Percentiles rank a stretch among this genome's conserved stretches.
phyloP scores from a whole-genome alignment of 2,113 vertebrate species.

The Oriolus oriolus region DNA sequence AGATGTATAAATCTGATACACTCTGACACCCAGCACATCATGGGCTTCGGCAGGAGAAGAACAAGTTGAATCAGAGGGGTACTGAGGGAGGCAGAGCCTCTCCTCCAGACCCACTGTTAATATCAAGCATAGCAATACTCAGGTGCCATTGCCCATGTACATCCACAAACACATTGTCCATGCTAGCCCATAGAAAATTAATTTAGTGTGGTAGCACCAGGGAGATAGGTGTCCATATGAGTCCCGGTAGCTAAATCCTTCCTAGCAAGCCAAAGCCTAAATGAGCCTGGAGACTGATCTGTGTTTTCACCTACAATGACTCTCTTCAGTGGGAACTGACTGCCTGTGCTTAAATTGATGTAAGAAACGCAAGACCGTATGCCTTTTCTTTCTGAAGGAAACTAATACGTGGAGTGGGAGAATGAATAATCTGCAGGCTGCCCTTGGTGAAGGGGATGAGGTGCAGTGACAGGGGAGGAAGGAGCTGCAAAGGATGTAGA shows the following conservation, averaged over 20 bases:
- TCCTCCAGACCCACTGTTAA: neutral
- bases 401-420: neutral
- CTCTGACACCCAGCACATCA: rapidly evolving
- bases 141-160: rapidly evolving
- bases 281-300: neutral
- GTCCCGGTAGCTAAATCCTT: neutral
- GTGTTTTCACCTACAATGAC: neutral
- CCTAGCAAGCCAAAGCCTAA: neutral
- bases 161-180: rapidly evolving
- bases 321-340: neutral
- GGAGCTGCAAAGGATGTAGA: neutral
- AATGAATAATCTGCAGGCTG: neutral
- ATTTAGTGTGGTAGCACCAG: neutral
- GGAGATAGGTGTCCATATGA: neutral
- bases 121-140: neutral
- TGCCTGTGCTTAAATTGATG: neutral
- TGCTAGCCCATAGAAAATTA: neutral
- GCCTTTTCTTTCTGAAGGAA: neutral
- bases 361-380: neutral
- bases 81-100: neutral
- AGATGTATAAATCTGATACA: neutral
- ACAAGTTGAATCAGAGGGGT: neutral
- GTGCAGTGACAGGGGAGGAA: neutral
- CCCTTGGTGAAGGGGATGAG: neutral
- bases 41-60: neutral